Percentiles rank a stretch among this genome's conserved stretches.
phyloP scores from a whole-genome alignment of 2,113 vertebrate genomes.

The Aspiorhynchus laticeps region DNA sequence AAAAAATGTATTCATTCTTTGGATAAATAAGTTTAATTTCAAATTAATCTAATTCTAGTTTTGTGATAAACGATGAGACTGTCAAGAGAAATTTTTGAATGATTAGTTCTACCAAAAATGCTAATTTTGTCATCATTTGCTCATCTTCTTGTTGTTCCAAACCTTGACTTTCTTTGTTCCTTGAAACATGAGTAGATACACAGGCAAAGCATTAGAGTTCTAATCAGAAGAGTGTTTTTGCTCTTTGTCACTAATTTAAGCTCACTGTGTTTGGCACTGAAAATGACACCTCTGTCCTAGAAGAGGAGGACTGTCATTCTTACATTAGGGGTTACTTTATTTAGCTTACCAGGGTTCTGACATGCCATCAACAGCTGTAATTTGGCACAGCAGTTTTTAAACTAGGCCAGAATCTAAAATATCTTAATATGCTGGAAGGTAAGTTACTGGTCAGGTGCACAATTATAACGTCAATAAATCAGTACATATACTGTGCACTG shows the following conservation, averaged over 20 bases:
- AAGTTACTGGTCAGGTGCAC: not conserved
- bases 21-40: not conserved
- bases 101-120: not conserved
- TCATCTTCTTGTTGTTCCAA: not conserved
- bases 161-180: not conserved
- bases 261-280: not conserved
- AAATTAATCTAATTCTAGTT: not conserved
- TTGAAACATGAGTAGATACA: not conserved
- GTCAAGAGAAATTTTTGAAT: not conserved
- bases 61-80: not conserved
- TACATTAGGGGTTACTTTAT: not conserved
- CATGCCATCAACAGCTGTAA: not conserved
- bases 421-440: not conserved
- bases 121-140: not conserved
- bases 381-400: not conserved
- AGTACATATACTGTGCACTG: not conserved
- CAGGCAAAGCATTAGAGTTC: not conserved
- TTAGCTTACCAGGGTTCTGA: not conserved
- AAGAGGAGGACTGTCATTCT: not conserved
- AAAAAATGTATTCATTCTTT: not conserved
- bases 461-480: not conserved
- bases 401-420: not conserved
- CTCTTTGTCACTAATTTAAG: not conserved
- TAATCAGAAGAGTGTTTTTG: not conserved
- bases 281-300: conserved; percentile 1